Evolutionary conservation across 2,888 invertebrate species (phyloP), one percentile per base, ranked within the genome.

Genomic region (Drosophila testacea): DNA sequence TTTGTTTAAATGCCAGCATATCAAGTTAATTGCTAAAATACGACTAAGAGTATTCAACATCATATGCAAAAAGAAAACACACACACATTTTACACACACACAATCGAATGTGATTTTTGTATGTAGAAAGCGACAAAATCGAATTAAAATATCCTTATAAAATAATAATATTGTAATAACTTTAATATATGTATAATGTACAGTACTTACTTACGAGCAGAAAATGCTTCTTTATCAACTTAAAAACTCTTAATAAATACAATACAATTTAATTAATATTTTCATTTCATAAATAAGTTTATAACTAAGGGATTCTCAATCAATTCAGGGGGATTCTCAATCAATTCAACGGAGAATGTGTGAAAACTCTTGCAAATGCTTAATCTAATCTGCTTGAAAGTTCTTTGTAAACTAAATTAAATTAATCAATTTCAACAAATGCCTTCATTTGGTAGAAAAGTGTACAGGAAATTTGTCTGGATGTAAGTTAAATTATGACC

Each of bases 21-120:
- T 52, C 32, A 52, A 48, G 9, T 60, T 50, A 52, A 57, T 62
- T 68, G 66, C 57, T 34, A 51, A 50, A 50, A 60, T 39, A 59
- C n/a, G 9, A 42, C 6, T 30, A 30, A 6, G 32, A 6, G 32
- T 52, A 22, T 22, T 34, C 22, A 47, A 64, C 28, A 30, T 34
- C 16, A 22, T 34, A 44, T 56, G 28, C 55, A 61, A 52, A 39
- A 48, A 47, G 39, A 52, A 63, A 32, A 66, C 39, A 38, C 30
- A 80, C 51, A 52, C 46, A 63, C 44, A 54, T 39, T 32, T 38
- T 54, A 65, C 39, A 74, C 42, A 41, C 16, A 81, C 44, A 72
- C 36, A 79, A 82, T 87, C 79, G 73, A 72, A 75, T 86, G 82
- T 61, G 61, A 54, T 61, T 77, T 83, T 82, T 75, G 75, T 72